phyloP scores from a whole-genome alignment of 2,797 vertebrate genomes.

The Phrynocephalus vlangalii region DNA sequence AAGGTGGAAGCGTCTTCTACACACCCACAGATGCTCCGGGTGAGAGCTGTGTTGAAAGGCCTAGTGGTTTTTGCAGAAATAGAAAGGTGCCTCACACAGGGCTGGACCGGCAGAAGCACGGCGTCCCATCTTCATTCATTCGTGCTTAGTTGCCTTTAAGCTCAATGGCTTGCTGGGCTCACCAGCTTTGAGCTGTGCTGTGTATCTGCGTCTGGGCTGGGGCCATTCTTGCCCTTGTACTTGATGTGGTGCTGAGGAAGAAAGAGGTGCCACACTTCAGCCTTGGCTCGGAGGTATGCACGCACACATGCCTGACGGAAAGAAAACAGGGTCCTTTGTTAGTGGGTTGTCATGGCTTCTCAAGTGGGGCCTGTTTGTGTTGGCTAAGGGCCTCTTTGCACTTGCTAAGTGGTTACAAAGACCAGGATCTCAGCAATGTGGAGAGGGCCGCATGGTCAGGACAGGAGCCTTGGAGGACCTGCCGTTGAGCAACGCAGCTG shows the following conservation, averaged over 20 bases:
- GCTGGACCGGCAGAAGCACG: background rate
- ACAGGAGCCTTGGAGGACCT: background rate
- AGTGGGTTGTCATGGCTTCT: slow-evolving; percentile 18
- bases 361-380: background rate
- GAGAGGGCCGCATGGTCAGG: background rate
- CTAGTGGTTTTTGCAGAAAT: background rate
- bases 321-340: slow-evolving; percentile 14
- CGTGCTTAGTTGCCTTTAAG: background rate
- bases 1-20: background rate
- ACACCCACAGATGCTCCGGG: background rate
- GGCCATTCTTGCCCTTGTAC: background rate
- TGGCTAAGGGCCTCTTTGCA: background rate
- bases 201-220: background rate
- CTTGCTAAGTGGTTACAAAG: background rate
- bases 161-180: background rate
- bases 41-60: background rate
- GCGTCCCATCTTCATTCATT: background rate
- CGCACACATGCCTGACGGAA: background rate
- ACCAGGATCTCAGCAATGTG: slow-evolving; percentile 1
- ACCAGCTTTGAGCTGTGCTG: background rate
- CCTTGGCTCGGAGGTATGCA: background rate
- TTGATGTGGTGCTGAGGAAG: slow-evolving; percentile 1
- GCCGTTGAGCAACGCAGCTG: background rate
- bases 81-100: background rate
- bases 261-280: slow-evolving; percentile 1